phyloP scores from a whole-genome alignment of 2,888 invertebrate species.

The Tetragnatha montana region DNA sequence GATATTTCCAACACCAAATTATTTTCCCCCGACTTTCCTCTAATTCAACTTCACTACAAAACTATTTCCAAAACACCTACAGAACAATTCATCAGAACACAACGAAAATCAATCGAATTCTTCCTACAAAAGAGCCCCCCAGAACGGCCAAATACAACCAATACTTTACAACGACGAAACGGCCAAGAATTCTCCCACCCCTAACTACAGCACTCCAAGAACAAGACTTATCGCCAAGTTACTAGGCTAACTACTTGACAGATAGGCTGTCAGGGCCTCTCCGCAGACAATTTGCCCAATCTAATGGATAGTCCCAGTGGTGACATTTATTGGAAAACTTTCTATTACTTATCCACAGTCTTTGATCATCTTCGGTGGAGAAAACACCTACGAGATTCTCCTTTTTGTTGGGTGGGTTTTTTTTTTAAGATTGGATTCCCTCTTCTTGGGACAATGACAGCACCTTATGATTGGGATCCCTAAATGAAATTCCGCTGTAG shows the following conservation, averaged over 20 bases:
- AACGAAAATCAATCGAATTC: too few species aligned
- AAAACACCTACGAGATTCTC: background rate
- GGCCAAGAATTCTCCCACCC: background rate
- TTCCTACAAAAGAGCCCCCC: too few species aligned
- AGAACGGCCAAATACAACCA: too few species aligned
- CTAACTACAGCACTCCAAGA: background rate
- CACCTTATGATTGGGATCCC: constrained; percentile 30
- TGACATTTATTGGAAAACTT: constrained; percentile 66
- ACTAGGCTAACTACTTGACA: constrained; percentile 25
- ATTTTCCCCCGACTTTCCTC: too few species aligned
- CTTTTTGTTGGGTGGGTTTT: background rate
- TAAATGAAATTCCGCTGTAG: constrained; percentile 33
- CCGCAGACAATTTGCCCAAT: constrained; percentile 50
- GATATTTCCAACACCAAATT: too few species aligned
- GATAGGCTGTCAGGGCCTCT: constrained; percentile 48
- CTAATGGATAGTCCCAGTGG: constrained; percentile 42
- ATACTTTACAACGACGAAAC: too few species aligned
- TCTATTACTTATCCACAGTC: constrained; percentile 62
- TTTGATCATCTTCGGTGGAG: constrained; percentile 52
- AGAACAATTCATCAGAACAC: too few species aligned
- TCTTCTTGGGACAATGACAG: constrained; percentile 4
- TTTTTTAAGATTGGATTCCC: constrained; percentile 35
- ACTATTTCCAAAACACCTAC: too few species aligned
- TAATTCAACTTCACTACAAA: too few species aligned
- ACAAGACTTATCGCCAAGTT: background rate